Base-by-base conservation (phyloP, 2,888 invertebrate species). In the Dicranocentrus wangi region DNA sequence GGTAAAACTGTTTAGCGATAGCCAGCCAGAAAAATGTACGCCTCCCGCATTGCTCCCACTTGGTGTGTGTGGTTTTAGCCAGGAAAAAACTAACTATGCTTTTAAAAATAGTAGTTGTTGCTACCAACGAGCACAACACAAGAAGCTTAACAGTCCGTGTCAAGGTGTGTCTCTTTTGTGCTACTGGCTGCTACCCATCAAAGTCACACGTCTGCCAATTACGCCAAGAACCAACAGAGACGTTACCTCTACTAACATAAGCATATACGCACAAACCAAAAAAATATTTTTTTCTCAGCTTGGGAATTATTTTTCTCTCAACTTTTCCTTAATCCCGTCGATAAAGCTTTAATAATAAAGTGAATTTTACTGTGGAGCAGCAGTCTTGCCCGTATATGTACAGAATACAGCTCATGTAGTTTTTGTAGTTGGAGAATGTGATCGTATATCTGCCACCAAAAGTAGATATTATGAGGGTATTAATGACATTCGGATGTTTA, bases 111-210 rank as follows among this genome's bases (percentile, higher is more conserved):
- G 43, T n/a, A 60, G 17, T 17, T 53, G 10, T 28, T 61, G n/a
- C 53, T 65, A 42, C 19, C 43, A 43, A 65, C 10, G 53, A 75
- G 66, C 75, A 63, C 63, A 75, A 75, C 53, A 55, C 75, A 55
- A 73, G 75, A 28, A 75, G 75, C 47, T 55, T 39, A 47, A 8
- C 17, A 53, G 27, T 43, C 23, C 58, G 42, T 75, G 65, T 66
- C 75, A 65, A 75, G 75, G 66, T 66, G 75, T 66, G 66, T 42
- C 75, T 75, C 73, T 53, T 17, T 32, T 63, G 5, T n/a, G 13
- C 47, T 63, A 58, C 42, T 28, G 17, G 32, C 39, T 61, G 39
- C 75, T 47, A 55, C 47, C n/a, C 66, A 55, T 66, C 65, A 75
- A 75, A 75, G 66, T 75, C 32, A 53, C 51, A 47, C 17, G 43